phyloP scores from a whole-genome alignment of 2,888 invertebrate genomes.

The Gnatocerus cornutus region DNA sequence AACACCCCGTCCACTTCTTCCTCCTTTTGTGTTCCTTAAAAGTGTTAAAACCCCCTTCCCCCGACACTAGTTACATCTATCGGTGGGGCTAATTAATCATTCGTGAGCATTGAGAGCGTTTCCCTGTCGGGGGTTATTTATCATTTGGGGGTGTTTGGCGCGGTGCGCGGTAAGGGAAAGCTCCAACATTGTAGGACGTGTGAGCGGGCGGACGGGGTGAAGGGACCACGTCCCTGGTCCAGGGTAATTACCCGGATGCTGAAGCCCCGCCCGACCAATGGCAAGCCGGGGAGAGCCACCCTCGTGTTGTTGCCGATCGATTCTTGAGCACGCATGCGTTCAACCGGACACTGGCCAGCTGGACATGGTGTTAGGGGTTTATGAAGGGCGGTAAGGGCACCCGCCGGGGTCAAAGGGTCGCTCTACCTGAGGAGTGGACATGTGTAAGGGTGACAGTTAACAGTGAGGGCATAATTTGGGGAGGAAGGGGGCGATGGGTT shows the following conservation, averaged over 20 bases:
- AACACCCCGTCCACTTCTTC: not conserved
- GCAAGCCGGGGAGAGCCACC: constrained; percentile 61
- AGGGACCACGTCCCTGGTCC: constrained; percentile 67
- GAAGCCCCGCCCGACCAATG: constrained; percentile 71
- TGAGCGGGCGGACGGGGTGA: constrained; percentile 65
- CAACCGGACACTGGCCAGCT: constrained; percentile 68
- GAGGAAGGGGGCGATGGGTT: not conserved
- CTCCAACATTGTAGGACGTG: constrained; percentile 70
- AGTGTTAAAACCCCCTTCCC: constrained; percentile 15
- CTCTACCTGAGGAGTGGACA: constrained; percentile 36
- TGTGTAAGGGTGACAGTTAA: constrained; percentile 19
- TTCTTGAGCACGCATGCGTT: constrained; percentile 63
- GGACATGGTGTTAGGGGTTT: constrained; percentile 19
- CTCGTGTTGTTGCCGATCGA: constrained; percentile 63
- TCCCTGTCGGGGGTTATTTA: constrained; percentile 71
- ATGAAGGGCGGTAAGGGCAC: constrained; percentile 16
- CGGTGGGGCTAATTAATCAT: constrained; percentile 69
- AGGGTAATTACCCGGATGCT: constrained; percentile 71
- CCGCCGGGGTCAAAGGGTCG: constrained; percentile 38
- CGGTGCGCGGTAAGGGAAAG: constrained; percentile 64
- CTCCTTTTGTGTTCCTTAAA: not conserved
- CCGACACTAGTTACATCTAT: constrained; percentile 23
- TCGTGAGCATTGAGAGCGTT: constrained; percentile 71
- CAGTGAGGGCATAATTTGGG: constrained; percentile 1
- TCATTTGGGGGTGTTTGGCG: constrained; percentile 61